A percentile compares a stretch with the other conserved stretches of the same genome.
These are phyloP conservation scores for Pangasius sanitwongsei DNA, from an alignment of 2,797 vertebrate species.

Conservation along the genomic window DNA sequence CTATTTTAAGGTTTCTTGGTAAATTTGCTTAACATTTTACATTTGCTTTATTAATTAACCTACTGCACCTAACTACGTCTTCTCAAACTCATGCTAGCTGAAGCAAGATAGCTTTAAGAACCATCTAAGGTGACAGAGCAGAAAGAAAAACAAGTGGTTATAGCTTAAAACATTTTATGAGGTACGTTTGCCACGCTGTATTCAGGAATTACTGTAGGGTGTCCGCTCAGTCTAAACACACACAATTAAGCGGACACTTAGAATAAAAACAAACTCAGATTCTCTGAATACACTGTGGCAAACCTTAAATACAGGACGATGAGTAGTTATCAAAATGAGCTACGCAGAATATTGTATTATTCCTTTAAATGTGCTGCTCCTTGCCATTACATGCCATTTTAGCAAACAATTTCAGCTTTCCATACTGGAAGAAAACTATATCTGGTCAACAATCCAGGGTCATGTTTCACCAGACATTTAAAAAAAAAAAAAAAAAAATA, in stretches of 20 bases:
- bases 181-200: not conserved
- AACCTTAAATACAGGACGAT: not conserved
- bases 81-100: not conserved
- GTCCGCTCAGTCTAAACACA: not conserved
- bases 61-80: not conserved
- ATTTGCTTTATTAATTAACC: not conserved
- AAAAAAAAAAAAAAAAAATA: not conserved
- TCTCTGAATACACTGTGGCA: not conserved
- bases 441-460: not conserved
- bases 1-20: not conserved
- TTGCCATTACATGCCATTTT: not conserved
- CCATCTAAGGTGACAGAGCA: not conserved
- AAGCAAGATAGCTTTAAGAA: not conserved
- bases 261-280: not conserved
- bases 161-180: not conserved
- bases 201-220: not conserved
- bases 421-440: not conserved
- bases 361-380: not conserved
- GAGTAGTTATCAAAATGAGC: not conserved
- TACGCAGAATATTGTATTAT: not conserved
- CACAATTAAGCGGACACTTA: too few relatives aligned
- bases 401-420: slow-evolving; percentile 1
- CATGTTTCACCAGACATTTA: not conserved
- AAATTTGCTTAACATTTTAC: not conserved
- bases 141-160: slow-evolving; percentile 34